These are phyloP conservation scores for Scopus umbretta DNA, from an alignment of 2,113 vertebrate species.

Conservation along the genomic window DNA sequence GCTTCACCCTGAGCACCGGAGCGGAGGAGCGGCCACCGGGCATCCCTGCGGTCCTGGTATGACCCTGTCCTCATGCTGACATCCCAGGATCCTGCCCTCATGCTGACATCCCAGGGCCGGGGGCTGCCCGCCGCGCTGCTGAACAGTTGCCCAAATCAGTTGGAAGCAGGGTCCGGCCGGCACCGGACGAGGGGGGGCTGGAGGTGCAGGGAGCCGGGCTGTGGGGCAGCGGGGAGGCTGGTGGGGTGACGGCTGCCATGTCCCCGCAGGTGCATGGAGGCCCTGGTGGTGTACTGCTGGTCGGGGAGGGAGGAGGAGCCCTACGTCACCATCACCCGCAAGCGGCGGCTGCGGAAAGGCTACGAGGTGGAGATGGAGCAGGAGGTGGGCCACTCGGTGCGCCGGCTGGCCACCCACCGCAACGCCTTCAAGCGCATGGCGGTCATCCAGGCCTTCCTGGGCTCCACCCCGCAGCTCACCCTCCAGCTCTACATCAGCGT, in stretches of 20 bases:
- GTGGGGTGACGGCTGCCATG: neutral
- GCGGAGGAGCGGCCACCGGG: neutral
- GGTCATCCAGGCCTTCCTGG: constrained; percentile 94
- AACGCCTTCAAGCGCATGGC: constrained; percentile 94
- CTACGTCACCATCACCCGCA: constrained; percentile 79
- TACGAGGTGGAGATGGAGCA: constrained; percentile 80
- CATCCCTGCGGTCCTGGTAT: rapidly evolving
- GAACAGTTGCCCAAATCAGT: neutral
- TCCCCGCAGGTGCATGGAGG: constrained; percentile 88
- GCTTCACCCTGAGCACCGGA: neutral
- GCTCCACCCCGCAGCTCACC: constrained; percentile 93
- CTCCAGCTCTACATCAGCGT: constrained; percentile 92
- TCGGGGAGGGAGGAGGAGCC: constrained; percentile 83
- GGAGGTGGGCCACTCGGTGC: constrained; percentile 88
- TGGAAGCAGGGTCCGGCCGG: neutral
- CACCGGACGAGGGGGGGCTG: rapidly evolving
- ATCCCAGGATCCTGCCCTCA: neutral
- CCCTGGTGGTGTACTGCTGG: constrained; percentile 83
- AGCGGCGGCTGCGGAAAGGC: constrained; percentile 80
- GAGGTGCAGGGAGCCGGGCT: rapidly evolving
- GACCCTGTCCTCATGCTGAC: neutral
- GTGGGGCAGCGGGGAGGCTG: rapidly evolving
- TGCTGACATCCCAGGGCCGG: neutral
- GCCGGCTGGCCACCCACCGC: constrained; percentile 84
- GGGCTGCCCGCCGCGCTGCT: rapidly evolving